Base-by-base conservation (phyloP, 2,888 invertebrate species). In the Drymonia ruficornis region DNA sequence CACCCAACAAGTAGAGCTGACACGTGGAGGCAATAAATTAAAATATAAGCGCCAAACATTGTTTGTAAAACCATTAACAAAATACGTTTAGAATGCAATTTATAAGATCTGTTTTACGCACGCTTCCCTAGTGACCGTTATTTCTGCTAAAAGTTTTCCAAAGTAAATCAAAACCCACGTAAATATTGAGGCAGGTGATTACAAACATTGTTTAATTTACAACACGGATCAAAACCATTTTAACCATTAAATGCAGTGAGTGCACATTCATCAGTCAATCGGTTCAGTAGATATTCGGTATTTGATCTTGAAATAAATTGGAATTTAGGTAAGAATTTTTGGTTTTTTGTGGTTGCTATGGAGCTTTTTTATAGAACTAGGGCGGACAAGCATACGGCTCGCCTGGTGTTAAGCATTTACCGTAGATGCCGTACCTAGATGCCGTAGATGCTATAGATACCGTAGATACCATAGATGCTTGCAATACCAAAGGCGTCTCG, bases 51-150 rank as follows among this genome's bases (percentile, higher is more conserved):
- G 9, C 31, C 31, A 31, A 31, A 31, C 31, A 31, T 31, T 11
- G 9, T 31, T 31, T 11, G 9, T 9, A 31, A 31, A 31, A 31
- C 11, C 8, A 9, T 31, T 31, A 2, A 11, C 12, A 31, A 31
- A 31, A 11, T 11, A 11, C 11, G 11, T 11, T 9, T 9, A 31
- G 12, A 31, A 31, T 31, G 31, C 31, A 19, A 43, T 43, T 11
- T 43, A 43, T 19, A 7, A 7, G 13, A 43, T 7, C 43, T 19
- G 9, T 23, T 23, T 23, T 6, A 23, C 23, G 7, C 23, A 23
- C 5, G 5, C 15, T 5, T 7, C 43, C 65, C 56, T 58, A 53
- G 55, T 64, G 52, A 46, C 9, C 54, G 43, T 34, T 50, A 50
- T 50, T 50, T 23, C 28, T 23, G 31, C n/a, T 12, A n/a, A 42